phyloP scores from a whole-genome alignment of 2,113 vertebrate species.

The Ovis aries region ARS-UI_Ramb_v3.0 NC_056071.1:31911001-31911500 shows the following conservation, averaged over 20 bases:
- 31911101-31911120: constrained; percentile 80
- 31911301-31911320: not conserved
- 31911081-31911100: constrained; percentile 81
- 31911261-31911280: not conserved
- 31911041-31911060: not conserved
- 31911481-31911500: not conserved
- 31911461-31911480: constrained; percentile 25
- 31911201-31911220: not conserved
- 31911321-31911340: not conserved
- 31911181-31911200: not conserved
- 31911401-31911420: not conserved
- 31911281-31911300: not conserved
- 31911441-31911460: not conserved
- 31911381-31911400: not conserved
- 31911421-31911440: not conserved
- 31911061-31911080: constrained; percentile 80
- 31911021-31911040: not conserved
- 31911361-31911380: not conserved
- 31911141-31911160: constrained; percentile 78
- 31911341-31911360: not conserved
- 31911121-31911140: constrained; percentile 78
- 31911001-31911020: not conserved
- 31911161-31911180: constrained; percentile 83
- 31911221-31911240: not conserved
- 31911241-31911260: not conserved